Percentiles rank a stretch among this genome's conserved stretches.
Evolutionary conservation across 2,797 vertebrate genomes (phyloP).

Genomic region (Alfaro cultratus): DNA sequence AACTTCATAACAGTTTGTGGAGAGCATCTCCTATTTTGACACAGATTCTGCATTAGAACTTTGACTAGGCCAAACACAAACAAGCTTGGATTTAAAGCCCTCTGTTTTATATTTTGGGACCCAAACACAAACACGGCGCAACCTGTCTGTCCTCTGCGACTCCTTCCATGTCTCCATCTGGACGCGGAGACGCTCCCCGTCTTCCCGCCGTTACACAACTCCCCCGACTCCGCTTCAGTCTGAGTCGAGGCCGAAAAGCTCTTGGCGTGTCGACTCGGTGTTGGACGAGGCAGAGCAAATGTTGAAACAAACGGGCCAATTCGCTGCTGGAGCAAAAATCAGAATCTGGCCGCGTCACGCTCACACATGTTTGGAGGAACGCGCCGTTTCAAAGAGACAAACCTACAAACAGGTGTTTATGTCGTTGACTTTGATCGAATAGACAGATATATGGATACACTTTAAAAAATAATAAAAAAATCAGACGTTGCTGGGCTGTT

Average conservation of each 20-base stretch:
- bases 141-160: neutral
- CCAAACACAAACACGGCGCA: neutral
- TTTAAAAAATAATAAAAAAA: neutral
- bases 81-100: neutral
- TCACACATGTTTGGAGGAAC: slow-evolving; percentile 3
- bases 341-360: slow-evolving; percentile 36
- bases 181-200: slow-evolving; percentile 34
- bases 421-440: neutral
- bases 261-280: slow-evolving; percentile 45
- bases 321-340: slow-evolving; percentile 45
- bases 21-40: neutral
- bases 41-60: neutral
- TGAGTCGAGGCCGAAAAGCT: slow-evolving; percentile 34
- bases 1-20: neutral
- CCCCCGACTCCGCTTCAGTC: slow-evolving; percentile 38
- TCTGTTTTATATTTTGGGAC: neutral
- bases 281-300: slow-evolving; percentile 46
- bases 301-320: slow-evolving; percentile 49
- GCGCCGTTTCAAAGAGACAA: neutral
- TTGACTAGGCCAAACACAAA: slow-evolving; percentile 1
- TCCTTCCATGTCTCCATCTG: slow-evolving; percentile 40
- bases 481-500: neutral
- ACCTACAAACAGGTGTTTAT: neutral
- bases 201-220: neutral
- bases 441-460: neutral